These are phyloP conservation scores for Kryphioiulus occultus DNA, from an alignment of 2,888 invertebrate genomes.

Conservation along the genomic window DNA sequence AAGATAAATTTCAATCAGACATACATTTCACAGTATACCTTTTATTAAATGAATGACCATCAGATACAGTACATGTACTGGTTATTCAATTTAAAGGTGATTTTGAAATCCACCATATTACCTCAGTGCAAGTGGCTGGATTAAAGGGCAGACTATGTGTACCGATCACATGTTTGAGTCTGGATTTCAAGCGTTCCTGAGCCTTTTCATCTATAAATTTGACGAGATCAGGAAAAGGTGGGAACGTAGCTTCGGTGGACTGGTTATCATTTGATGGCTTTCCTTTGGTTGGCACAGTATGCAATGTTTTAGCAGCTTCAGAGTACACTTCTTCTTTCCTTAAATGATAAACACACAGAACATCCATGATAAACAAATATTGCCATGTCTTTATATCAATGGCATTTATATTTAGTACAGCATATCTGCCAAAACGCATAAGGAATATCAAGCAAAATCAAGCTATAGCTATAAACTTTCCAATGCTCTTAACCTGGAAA, in stretches of 20 bases:
- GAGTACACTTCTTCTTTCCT: slow-evolving; percentile 79
- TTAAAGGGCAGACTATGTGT: slow-evolving; percentile 71
- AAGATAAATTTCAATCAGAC: too few relatives aligned
- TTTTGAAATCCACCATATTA: too few relatives aligned
- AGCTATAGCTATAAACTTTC: not conserved
- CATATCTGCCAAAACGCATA: too few relatives aligned
- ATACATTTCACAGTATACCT: too few relatives aligned
- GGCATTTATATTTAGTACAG: too few relatives aligned
- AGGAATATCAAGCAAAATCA: not conserved
- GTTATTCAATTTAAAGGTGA: too few relatives aligned
- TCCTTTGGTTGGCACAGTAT: slow-evolving; percentile 69
- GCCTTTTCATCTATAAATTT: slow-evolving; percentile 74
- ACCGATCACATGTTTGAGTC: slow-evolving; percentile 58
- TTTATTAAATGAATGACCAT: too few relatives aligned
- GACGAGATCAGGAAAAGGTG: slow-evolving; percentile 77
- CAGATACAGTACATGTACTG: too few relatives aligned
- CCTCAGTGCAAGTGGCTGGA: slow-evolving; percentile 76
- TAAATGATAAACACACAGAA: slow-evolving; percentile 48
- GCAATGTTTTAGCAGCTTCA: slow-evolving; percentile 77
- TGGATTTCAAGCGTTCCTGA: slow-evolving; percentile 57
- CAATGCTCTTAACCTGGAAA: not conserved
- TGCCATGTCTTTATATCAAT: too few relatives aligned
- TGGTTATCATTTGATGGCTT: slow-evolving; percentile 56
- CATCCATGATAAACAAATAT: too few relatives aligned
- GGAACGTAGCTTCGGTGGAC: slow-evolving; percentile 64